phyloP scores from a whole-genome alignment of 2,888 invertebrate species.

The Pantelozetes paolii region DNA sequence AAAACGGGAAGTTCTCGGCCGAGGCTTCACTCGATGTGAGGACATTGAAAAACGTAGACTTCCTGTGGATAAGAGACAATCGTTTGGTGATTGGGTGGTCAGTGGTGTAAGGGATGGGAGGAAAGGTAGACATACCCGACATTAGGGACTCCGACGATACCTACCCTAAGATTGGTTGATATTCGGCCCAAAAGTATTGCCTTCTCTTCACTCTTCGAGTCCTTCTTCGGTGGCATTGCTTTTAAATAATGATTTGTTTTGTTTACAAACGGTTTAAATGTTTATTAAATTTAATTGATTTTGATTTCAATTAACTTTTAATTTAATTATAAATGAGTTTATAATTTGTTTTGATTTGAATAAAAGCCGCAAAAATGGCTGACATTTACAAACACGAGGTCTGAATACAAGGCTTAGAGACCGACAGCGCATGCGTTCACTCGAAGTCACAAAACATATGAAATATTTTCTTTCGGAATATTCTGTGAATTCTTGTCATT shows the following conservation, averaged over 20 bases:
- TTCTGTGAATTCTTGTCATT: too few species aligned
- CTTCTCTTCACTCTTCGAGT: constrained; percentile 59
- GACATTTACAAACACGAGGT: not conserved
- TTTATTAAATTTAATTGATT: too few species aligned
- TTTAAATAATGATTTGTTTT: not conserved
- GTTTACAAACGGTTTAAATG: not conserved
- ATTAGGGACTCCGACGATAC: constrained; percentile 86
- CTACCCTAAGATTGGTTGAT: constrained; percentile 91
- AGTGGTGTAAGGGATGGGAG: not conserved
- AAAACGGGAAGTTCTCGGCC: constrained; percentile 99
- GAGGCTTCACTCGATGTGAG: constrained; percentile 94
- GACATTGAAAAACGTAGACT: constrained; percentile 99
- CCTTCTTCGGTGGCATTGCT: constrained; percentile 63
- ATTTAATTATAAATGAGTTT: not conserved
- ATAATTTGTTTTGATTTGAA: not conserved
- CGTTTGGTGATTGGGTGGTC: not conserved
- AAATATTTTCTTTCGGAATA: too few species aligned
- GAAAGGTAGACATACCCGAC: constrained; percentile 63
- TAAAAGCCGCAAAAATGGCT: constrained; percentile 24
- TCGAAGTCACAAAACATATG: not conserved
- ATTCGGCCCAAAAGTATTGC: constrained; percentile 88
- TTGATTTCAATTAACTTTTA: not conserved
- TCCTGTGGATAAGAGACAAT: constrained; percentile 54
- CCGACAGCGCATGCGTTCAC: not conserved
- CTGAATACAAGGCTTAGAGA: not conserved